Evolutionary conservation across 2,113 vertebrate species (phyloP).

Genomic region (Sander vitreus): DNA sequence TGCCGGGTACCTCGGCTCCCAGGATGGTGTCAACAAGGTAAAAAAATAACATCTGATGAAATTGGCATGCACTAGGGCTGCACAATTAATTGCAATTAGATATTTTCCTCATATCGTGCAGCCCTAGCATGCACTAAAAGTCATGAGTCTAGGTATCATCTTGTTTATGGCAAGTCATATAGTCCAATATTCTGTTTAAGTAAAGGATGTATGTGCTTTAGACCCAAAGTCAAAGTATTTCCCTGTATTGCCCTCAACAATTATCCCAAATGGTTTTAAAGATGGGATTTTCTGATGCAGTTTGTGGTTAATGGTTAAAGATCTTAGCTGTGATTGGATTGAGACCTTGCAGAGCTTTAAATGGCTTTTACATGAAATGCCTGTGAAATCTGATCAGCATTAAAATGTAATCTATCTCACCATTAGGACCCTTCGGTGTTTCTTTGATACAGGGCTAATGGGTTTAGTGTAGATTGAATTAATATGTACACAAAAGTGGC

Average conservation of each 20-base stretch:
- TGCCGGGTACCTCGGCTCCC: constrained; percentile 90
- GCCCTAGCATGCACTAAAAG: background rate
- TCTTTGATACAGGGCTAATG: constrained; percentile 1
- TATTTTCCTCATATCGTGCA: too few species aligned
- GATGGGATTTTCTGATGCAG: background rate
- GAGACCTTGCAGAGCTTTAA: background rate
- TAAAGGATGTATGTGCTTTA: background rate
- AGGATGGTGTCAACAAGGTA: constrained; percentile 91
- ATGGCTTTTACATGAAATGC: constrained; percentile 11
- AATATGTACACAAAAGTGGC: background rate
- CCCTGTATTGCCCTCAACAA: background rate
- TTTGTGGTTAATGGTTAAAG: constrained; percentile 11
- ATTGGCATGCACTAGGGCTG: background rate
- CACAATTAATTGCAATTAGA: too few species aligned
- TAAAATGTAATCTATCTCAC: constrained; percentile 26
- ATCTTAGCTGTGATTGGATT: constrained; percentile 42
- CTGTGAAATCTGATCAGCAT: constrained; percentile 39
- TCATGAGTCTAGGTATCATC: background rate
- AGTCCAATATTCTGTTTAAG: background rate
- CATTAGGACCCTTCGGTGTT: background rate
- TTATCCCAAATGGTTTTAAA: constrained; percentile 11
- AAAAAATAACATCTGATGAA: background rate
- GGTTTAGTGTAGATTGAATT: constrained; percentile 18
- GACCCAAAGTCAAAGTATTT: background rate
- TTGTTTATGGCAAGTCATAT: background rate